Base-by-base conservation (phyloP, 2,888 invertebrate genomes). In the Hyalella azteca region DNA sequence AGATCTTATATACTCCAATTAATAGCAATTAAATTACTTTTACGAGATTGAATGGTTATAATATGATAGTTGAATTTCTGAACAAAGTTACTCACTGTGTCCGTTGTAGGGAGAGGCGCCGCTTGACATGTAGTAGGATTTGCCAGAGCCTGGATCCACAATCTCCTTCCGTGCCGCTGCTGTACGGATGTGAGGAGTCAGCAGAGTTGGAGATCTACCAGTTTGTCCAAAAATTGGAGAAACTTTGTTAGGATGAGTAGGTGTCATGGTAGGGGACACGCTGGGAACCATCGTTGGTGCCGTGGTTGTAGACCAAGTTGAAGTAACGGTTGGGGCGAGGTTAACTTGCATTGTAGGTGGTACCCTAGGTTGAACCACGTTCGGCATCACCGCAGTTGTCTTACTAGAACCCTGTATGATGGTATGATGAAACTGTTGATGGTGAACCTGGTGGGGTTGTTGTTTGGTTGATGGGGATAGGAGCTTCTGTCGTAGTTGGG, bases 261-360 rank as follows among this genome's bases (percentile, higher is more conserved):
- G 54, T 54, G 54, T 22, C 54, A 54, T 22, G 54, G 54, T 54
- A 22, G 54, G 54, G 15, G 54, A 13, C 26, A 22, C n/a, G 54
- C 54, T 54, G 9, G 66, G 66, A 2, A 39, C 66, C 66, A 66
- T 66, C 19, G 66, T 66, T 4, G 66, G 66, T 7, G 66, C 66
- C 36, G 66, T 66, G 9, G 66, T 66, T 0, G 66, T 66, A 0
- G 66, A 36, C 66, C 66, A 66, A 1, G 66, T 66, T 4, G 66
- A 5, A 13, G 66, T 36, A n/a, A 66, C 36, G 26, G n/a, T 36
- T 3, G 66, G 36, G 13, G 66, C 32, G 7, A 66, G 19, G 29
- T 19, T 66, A 32, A 66, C 36, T 19, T 66, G 66, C 66, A 66
- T 66, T 15, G 66, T 7, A 19, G 36, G 36, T 36, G 66, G 66